Conservation (phyloP, 2,888 invertebrate genomes). For the Agonopterix subpropinquella region DNA sequence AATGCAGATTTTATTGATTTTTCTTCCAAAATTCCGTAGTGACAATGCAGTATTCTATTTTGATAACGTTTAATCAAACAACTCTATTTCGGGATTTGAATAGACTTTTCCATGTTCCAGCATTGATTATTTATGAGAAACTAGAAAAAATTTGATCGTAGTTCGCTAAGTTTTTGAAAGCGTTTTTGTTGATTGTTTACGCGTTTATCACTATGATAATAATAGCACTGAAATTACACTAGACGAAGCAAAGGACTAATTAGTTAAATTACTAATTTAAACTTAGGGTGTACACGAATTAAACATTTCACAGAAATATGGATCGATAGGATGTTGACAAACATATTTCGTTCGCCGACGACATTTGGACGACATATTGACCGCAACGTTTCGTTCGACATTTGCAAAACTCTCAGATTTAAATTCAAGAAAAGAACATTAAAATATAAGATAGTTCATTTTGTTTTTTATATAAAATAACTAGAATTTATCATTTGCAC, state of each 20-base stretch:
- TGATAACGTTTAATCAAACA: neutral
- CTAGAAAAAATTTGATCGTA: no score
- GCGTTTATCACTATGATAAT: conserved; percentile 18
- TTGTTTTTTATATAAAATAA: no score
- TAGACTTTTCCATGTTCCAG: neutral
- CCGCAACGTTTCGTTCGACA: conserved; percentile 20
- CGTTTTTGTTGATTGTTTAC: conserved; percentile 4
- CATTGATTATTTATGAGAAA: no score
- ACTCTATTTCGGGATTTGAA: neutral
- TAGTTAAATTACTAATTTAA: no score
- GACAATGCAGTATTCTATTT: conserved; percentile 16
- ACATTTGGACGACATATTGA: conserved; percentile 28
- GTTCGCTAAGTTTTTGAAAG: no score
- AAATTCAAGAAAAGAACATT: no score
- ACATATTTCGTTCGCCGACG: conserved; percentile 41
- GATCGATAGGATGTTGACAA: conserved; percentile 65
- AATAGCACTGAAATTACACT: neutral
- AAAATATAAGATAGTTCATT: no score
- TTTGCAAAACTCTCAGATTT: no score
- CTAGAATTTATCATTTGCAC: no score
- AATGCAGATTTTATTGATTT: conserved; percentile 57
- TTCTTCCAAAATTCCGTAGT: conserved; percentile 14
- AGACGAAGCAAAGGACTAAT: no score
- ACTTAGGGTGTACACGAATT: no score
- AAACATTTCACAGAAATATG: conserved; percentile 10